phyloP scores from a whole-genome alignment of 2,888 invertebrate species.

The Chymomyza fuscimana region DNA sequence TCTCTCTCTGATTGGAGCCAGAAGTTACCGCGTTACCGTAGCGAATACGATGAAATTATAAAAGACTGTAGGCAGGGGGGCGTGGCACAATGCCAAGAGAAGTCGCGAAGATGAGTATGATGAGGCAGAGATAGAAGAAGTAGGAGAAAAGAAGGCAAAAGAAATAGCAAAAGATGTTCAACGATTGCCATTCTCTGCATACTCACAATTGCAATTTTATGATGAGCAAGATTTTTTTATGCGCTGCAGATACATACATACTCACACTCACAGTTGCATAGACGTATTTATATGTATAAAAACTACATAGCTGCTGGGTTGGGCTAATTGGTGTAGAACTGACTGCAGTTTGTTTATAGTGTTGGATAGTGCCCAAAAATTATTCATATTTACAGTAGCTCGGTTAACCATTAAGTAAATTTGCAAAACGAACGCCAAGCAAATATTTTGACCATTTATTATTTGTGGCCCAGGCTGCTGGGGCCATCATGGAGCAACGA shows the following conservation, averaged over 20 bases:
- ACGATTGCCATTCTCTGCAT: background rate
- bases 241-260: background rate
- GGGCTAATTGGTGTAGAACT: background rate
- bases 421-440: conserved; percentile 33
- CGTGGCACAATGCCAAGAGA: background rate
- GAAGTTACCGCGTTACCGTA: background rate
- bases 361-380: conserved; percentile 13
- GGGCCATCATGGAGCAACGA: background rate
- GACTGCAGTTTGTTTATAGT: background rate
- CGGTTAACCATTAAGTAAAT: conserved; percentile 63
- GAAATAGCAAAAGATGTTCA: background rate
- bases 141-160: background rate
- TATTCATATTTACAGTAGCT: conserved; percentile 63
- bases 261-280: background rate
- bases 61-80: conserved; percentile 17
- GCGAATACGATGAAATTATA: conserved; percentile 24
- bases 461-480: conserved; percentile 49
- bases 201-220: background rate
- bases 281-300: background rate
- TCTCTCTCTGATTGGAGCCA: conserved; percentile 28
- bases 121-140: background rate
- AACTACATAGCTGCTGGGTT: background rate
- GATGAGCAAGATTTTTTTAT: background rate
- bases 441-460: conserved; percentile 58
- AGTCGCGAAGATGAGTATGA: background rate